Conservation (phyloP, 2,113 vertebrate genomes). For the Electrona antarctica region DNA sequence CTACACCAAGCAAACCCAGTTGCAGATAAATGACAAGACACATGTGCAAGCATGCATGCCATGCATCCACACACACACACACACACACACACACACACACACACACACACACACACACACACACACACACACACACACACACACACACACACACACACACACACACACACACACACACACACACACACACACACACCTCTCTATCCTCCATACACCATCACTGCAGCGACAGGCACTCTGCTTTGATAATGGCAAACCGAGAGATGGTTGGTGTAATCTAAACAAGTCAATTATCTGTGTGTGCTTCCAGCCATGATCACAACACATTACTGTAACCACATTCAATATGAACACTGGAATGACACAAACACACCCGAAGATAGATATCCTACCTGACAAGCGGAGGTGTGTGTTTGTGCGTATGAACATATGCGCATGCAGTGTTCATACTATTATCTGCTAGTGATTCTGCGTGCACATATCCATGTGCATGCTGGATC, state of each 20-base stretch:
- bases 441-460: too few relatives aligned
- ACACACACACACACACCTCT: slow-evolving; percentile 5
- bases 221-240: slow-evolving; percentile 39
- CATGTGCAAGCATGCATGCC: slow-evolving; percentile 24
- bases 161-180: slow-evolving; percentile 3
- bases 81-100: slow-evolving; percentile 1
- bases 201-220: background rate
- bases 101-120: slow-evolving; percentile 30
- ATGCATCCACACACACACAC: slow-evolving; percentile 6
- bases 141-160: slow-evolving; percentile 11
- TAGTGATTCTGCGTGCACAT: too few relatives aligned
- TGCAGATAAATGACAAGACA: background rate
- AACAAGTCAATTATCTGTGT: slow-evolving; percentile 52
- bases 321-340: slow-evolving; percentile 45
- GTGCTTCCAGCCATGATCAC: slow-evolving; percentile 43
- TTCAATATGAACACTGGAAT: slow-evolving; percentile 37
- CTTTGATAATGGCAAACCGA: slow-evolving; percentile 30
- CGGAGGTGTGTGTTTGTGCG: slow-evolving; percentile 28
- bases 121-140: background rate
- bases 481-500: too few relatives aligned
- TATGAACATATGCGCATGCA: background rate
- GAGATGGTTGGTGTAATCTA: slow-evolving; percentile 51
- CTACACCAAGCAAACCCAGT: background rate
- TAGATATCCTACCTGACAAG: slow-evolving; percentile 25
- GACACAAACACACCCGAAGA: slow-evolving; percentile 33